A percentile compares a stretch with the other conserved stretches of the same genome.
Conservation (phyloP, 2,797 vertebrate species). For the Mus spretus region DNA sequence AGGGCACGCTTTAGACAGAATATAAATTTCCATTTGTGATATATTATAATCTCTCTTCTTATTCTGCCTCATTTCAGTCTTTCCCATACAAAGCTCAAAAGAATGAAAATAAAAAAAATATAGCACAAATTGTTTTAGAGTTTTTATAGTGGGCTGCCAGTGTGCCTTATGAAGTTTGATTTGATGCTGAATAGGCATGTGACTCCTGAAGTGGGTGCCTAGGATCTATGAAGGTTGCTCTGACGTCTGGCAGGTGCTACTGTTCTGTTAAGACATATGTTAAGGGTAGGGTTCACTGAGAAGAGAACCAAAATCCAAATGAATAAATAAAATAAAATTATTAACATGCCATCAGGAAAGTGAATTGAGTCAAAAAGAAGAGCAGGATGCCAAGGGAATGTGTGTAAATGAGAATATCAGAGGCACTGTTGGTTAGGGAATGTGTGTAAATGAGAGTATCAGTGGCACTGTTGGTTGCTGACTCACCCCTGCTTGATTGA, state of each 20-base stretch:
- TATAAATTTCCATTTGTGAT: background rate
- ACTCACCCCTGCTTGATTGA: background rate
- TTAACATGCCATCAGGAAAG: constrained; percentile 11
- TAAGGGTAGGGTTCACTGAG: background rate
- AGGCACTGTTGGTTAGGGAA: background rate
- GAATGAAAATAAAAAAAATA: background rate
- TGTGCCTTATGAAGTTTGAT: background rate
- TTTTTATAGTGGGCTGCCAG: background rate
- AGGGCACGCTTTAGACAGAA: background rate
- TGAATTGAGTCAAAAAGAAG: background rate
- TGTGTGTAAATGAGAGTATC: background rate
- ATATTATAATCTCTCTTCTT: background rate
- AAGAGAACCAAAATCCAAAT: constrained; percentile 28
- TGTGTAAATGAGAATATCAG: background rate
- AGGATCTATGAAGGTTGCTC: background rate
- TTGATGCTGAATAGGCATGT: background rate
- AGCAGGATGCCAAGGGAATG: background rate
- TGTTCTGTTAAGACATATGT: background rate
- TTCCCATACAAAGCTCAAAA: constrained; percentile 29
- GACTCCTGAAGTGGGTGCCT: background rate
- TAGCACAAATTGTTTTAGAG: background rate
- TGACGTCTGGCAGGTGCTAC: background rate
- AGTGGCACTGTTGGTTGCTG: background rate
- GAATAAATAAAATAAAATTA: background rate
- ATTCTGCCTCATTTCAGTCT: constrained; percentile 18